phyloP scores from a whole-genome alignment of 2,888 invertebrate genomes.

The Drosophila paranaensis region DNA sequence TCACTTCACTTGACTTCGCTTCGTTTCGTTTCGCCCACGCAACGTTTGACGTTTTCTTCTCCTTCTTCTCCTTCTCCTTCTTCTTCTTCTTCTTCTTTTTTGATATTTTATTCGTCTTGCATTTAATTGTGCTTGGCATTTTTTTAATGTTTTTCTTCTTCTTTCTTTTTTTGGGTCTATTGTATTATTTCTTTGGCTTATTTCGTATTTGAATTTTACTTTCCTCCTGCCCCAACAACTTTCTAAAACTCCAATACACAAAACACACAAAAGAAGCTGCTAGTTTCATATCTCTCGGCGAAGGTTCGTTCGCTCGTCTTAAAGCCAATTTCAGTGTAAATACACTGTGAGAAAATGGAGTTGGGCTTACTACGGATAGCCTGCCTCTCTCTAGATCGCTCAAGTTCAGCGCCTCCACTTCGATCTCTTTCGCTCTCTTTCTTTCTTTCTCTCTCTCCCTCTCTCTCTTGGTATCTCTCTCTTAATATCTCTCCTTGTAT shows the following conservation, averaged over 20 bases:
- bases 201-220: slow-evolving; percentile 16
- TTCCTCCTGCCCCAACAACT: slow-evolving; percentile 19
- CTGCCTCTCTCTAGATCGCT: too few relatives aligned
- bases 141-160: slow-evolving; percentile 1
- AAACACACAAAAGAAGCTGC: neutral
- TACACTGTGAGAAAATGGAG: neutral
- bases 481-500: too few relatives aligned
- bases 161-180: neutral
- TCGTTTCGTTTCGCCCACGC: slow-evolving; percentile 30
- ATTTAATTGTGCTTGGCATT: slow-evolving; percentile 14
- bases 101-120: slow-evolving; percentile 5
- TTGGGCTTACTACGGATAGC: neutral
- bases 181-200: slow-evolving; percentile 8
- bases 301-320: neutral
- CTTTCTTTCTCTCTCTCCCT: neutral
- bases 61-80: too few relatives aligned
- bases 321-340: neutral
- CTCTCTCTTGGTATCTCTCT: neutral
- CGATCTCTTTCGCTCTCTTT: neutral
- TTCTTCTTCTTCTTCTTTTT: too few relatives aligned
- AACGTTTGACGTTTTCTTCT: slow-evolving; percentile 6
- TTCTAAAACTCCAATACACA: slow-evolving; percentile 24
- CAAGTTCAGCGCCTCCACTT: too few relatives aligned
- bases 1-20: slow-evolving; percentile 49
- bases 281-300: neutral